Percentiles rank a stretch among this genome's conserved stretches.
phyloP scores from a whole-genome alignment of 2,113 vertebrate species.

The Girardinichthys multiradiatus region DNA sequence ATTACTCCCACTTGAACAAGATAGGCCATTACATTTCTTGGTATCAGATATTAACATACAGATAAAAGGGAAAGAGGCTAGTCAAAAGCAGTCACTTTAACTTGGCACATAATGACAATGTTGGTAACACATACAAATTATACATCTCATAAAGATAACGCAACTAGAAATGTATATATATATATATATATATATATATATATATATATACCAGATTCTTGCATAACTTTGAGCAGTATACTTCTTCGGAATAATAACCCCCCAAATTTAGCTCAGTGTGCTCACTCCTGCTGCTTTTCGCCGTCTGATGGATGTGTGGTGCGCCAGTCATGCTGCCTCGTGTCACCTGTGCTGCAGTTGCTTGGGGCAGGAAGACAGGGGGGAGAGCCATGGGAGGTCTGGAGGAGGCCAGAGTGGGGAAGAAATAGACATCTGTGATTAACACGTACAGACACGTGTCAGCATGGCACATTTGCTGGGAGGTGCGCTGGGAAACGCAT shows the following conservation, averaged over 20 bases:
- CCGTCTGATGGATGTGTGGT: slow-evolving; percentile 57
- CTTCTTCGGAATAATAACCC: slow-evolving; percentile 47
- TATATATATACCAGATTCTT: slow-evolving; percentile 36
- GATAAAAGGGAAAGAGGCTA: slow-evolving; percentile 48
- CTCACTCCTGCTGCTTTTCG: slow-evolving; percentile 53
- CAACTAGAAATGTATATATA: no score
- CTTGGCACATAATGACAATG: slow-evolving; percentile 20
- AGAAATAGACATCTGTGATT: slow-evolving; percentile 69
- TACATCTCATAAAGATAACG: slow-evolving; percentile 6
- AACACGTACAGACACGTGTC: slow-evolving; percentile 70
- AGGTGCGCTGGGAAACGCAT: slow-evolving; percentile 49
- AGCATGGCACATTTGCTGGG: slow-evolving; percentile 42
- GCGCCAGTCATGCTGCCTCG: slow-evolving; percentile 56
- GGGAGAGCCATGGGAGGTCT: slow-evolving; percentile 63
- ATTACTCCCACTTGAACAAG: slow-evolving; percentile 59
- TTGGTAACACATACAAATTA: slow-evolving; percentile 23
- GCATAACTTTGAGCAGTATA: slow-evolving; percentile 54
- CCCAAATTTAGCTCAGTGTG: slow-evolving; percentile 58
- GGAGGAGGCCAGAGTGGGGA: slow-evolving; percentile 52
- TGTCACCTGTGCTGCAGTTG: slow-evolving; percentile 64
- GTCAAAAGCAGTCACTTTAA: neutral
- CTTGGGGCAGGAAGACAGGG: slow-evolving; percentile 46
- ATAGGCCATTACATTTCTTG: slow-evolving; percentile 19
- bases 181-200: no score
- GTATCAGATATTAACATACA: slow-evolving; percentile 52